Evolutionary conservation across 37 sponge, comb jelly and placozoan genomes (phyloP), one percentile per base, ranked within the genome.

Genomic region (Bolinopsis microptera): DNA sequence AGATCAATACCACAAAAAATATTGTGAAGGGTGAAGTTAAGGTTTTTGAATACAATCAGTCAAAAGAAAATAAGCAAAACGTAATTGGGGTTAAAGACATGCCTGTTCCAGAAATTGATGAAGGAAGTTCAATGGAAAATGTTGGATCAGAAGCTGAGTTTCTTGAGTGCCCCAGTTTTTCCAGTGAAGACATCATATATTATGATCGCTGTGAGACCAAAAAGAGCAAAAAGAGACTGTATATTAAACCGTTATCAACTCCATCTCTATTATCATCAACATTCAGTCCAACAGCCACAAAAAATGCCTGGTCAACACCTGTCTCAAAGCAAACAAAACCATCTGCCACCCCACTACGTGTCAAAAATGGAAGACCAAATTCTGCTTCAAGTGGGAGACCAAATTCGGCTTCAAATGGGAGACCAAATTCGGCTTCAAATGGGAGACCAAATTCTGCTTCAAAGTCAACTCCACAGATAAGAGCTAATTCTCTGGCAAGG

Each of bases 171-270:
- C 22, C 22, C 1, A 41, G 23, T 23, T 86, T 86, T 34, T 36
- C 22, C 22, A n/a, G 36, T 8, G 35, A 40, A 24, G 61, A 86
- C 30, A 40, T 86, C 16, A 86, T 86, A 22, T 26, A 39, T 5
- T 86, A 86, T 86, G 90, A 86, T 2, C 24, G 90, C 3, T 23
- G 61, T 33, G 61, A 41, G n/a, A 86, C 1, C 90, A 86, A 86
- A 25, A 86, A 86, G 61, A 28, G 28, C 22, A 86, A 41, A 38
- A 41, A 41, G 41, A 86, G 36, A 30, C 41, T 86, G 1, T 24
- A 36, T 5, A 41, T 86, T 8, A 86, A 86, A 40, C 90, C 90
- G 35, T n/a, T 86, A 77, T 77, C 80, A 16, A 32, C 36, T 77
- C 35, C 80, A 35, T 32, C 35, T 16, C 1, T 35, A 35, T 22